Conservation (phyloP, 2,888 invertebrate species). For the Megastigmus dorsalis region DNA sequence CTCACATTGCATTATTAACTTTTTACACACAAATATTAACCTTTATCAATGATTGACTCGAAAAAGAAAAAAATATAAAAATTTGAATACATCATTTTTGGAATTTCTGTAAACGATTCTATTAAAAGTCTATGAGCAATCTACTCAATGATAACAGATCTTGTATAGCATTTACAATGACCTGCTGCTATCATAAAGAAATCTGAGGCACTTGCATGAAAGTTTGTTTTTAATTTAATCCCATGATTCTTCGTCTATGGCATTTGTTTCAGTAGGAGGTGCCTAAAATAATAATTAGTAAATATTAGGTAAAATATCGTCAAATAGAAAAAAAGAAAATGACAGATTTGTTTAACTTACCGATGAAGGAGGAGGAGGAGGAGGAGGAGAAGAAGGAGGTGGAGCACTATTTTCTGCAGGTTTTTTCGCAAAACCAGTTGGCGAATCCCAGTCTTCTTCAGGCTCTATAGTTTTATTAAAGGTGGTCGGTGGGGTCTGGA, state of each 20-base stretch:
- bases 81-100: constrained; percentile 33
- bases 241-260: constrained; percentile 51
- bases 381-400: not conserved
- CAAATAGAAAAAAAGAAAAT: not conserved
- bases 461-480: constrained; percentile 8
- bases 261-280: not conserved
- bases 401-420: constrained; percentile 4
- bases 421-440: constrained; percentile 26
- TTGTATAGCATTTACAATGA: constrained; percentile 18
- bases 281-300: constrained; percentile 19
- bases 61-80: constrained; percentile 9
- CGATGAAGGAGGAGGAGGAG: not conserved
- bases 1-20: constrained; percentile 20
- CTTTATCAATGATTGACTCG: not conserved
- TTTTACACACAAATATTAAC: constrained; percentile 19
- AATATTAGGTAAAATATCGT: not conserved
- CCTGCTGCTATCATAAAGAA: too few relatives aligned
- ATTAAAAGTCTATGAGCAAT: constrained; percentile 19
- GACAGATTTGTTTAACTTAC: constrained; percentile 11
- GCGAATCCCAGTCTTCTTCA: constrained; percentile 53
- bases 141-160: constrained; percentile 9
- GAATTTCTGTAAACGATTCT: constrained; percentile 23
- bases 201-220: constrained; percentile 45
- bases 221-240: constrained; percentile 39
- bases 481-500: not conserved